phyloP scores from a whole-genome alignment of 2,888 invertebrate species.

The Aplocera efformata region DNA sequence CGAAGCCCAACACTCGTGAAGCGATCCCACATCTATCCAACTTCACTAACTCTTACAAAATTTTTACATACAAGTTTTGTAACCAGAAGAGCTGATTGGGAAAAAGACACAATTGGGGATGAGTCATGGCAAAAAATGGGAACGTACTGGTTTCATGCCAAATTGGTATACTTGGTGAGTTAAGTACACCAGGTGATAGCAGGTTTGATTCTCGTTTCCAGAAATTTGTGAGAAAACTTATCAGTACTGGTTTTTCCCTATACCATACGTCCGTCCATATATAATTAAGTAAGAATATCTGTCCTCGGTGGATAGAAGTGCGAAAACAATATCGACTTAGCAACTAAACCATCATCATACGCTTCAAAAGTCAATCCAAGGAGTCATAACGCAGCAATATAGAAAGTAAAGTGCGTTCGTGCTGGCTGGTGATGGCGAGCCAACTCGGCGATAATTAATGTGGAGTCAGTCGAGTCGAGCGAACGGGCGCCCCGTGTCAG shows the following conservation, averaged over 20 bases:
- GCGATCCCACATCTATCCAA: slow-evolving; percentile 25
- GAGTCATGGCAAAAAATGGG: slow-evolving; percentile 11
- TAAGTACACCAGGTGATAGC: neutral
- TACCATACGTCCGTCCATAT: too few species aligned
- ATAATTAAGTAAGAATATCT: too few species aligned
- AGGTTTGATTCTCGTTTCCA: too few species aligned
- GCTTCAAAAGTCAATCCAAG: neutral
- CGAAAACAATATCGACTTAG: too few species aligned
- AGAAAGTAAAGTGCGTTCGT: slow-evolving; percentile 76
- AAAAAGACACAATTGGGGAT: slow-evolving; percentile 8
- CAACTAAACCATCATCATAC: too few species aligned
- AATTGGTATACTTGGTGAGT: neutral
- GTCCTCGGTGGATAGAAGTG: too few species aligned
- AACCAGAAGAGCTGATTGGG: slow-evolving; percentile 7
- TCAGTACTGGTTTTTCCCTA: too few species aligned
- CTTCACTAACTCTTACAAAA: slow-evolving; percentile 26
- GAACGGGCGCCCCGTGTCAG: slow-evolving; percentile 63
- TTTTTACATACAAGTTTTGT: slow-evolving; percentile 14
- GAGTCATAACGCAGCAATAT: slow-evolving; percentile 53
- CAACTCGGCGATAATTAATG: slow-evolving; percentile 76
- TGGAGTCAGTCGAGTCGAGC: slow-evolving; percentile 67
- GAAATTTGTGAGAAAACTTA: too few species aligned
- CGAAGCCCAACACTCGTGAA: slow-evolving; percentile 34
- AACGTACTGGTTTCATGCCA: slow-evolving; percentile 8
- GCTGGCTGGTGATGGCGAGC: slow-evolving; percentile 54